Percentiles rank a stretch among this genome's conserved stretches.
phyloP scores from a whole-genome alignment of 1,140 invertebrate genomes.

The Coptotermes formosanus region DNA sequence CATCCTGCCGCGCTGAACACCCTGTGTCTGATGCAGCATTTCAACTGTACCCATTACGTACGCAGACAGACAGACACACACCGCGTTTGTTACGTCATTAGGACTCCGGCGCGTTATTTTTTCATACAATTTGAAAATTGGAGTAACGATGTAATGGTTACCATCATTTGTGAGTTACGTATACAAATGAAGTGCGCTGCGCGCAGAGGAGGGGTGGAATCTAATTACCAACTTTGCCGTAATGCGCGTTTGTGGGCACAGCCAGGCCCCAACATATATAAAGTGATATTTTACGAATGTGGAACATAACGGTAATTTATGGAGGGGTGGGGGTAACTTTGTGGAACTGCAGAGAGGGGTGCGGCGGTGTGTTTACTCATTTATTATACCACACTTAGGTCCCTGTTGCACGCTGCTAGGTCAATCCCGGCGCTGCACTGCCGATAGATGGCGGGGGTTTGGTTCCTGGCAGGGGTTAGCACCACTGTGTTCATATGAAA shows the following conservation, averaged over 20 bases:
- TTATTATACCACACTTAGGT: background rate
- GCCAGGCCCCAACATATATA: conserved; percentile 28
- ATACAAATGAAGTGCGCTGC: background rate
- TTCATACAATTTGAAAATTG: conserved; percentile 19
- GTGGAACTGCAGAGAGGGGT: conserved; percentile 21
- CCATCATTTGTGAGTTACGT: conserved; percentile 18
- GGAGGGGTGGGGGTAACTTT: conserved; percentile 24
- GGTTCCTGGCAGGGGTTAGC: no score
- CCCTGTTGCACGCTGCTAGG: background rate
- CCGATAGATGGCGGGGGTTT: background rate
- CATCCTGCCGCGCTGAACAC: background rate
- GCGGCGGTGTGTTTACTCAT: conserved; percentile 22
- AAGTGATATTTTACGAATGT: conserved; percentile 34
- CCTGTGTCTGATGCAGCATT: background rate
- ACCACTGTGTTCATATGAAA: background rate
- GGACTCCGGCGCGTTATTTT: conserved; percentile 9
- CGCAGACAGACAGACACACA: background rate
- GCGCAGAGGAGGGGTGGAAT: background rate
- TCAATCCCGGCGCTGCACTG: background rate
- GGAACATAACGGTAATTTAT: conserved; percentile 31
- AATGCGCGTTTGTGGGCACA: conserved; percentile 25
- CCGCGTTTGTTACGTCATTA: conserved; percentile 15
- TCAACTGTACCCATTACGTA: conserved; percentile 4
- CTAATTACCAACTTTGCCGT: conserved; percentile 32
- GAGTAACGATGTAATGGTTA: conserved; percentile 13